Evolutionary conservation across 1,140 invertebrate species (phyloP).

Genomic region (Hypsibius dujardini): DNA sequence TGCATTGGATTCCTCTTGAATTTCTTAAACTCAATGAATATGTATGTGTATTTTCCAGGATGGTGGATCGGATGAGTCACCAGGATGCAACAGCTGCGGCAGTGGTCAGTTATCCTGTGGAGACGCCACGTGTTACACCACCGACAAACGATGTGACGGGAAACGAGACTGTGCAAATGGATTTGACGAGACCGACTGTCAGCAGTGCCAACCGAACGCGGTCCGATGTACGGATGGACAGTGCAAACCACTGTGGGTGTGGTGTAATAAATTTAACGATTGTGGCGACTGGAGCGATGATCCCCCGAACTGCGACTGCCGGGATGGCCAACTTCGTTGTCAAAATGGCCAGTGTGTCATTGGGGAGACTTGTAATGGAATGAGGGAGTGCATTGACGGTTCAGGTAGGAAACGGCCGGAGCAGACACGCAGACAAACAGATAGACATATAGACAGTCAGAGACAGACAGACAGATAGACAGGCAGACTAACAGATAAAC

Average conservation of each 20-base stretch:
- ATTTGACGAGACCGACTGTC: slow-evolving; percentile 3
- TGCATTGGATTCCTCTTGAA: no score
- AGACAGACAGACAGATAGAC: no score
- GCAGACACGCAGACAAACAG: no score
- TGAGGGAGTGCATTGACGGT: slow-evolving; percentile 13
- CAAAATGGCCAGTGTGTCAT: slow-evolving; percentile 10
- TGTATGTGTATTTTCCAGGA: neutral
- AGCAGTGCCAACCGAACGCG: slow-evolving; percentile 11
- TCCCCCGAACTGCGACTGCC: neutral
- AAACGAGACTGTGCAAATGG: slow-evolving; percentile 6
- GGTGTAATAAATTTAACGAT: slow-evolving; percentile 12
- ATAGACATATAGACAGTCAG: no score
- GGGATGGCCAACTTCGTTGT: slow-evolving; percentile 10
- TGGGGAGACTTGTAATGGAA: slow-evolving; percentile 1
- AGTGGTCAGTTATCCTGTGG: slow-evolving; percentile 12
- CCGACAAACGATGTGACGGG: neutral
- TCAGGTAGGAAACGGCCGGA: neutral
- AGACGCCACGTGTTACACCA: neutral
- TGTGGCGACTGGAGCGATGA: slow-evolving; percentile 12
- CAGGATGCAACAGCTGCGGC: neutral
- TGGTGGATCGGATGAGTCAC: slow-evolving; percentile 12
- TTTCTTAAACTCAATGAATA: no score
- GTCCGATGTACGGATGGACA: slow-evolving; percentile 13
- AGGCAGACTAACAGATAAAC: no score
- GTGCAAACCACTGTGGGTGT: slow-evolving; percentile 15